Conservation (phyloP, 1,140 invertebrate species). For the Sminthurinus signatus region DNA sequence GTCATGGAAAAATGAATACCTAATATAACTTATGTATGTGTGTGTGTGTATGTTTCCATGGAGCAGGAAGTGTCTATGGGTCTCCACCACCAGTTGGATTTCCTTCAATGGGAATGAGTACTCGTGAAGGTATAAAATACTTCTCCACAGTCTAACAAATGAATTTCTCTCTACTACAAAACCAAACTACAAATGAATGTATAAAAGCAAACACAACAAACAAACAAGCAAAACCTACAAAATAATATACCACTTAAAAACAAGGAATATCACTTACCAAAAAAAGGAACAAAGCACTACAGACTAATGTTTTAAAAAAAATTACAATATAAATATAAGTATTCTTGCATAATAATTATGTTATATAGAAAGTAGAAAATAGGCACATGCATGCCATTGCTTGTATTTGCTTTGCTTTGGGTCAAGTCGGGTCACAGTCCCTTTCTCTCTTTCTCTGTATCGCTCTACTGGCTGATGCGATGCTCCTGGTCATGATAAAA, state of each 20-base stretch:
- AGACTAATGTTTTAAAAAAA: too few relatives aligned
- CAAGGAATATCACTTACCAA: too few relatives aligned
- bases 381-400: constrained; percentile 1
- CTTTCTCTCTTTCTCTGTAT: not conserved
- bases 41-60: not conserved
- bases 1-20: too few relatives aligned
- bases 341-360: too few relatives aligned
- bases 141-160: constrained; percentile 4
- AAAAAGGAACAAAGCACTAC: too few relatives aligned
- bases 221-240: too few relatives aligned
- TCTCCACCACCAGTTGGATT: constrained; percentile 14
- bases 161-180: too few relatives aligned
- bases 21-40: not conserved
- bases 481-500: constrained; percentile 7
- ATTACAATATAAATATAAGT: too few relatives aligned
- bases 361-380: not conserved
- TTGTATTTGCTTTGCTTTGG: constrained; percentile 4
- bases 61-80: constrained; percentile 8
- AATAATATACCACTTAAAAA: too few relatives aligned
- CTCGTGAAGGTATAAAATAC: constrained; percentile 14
- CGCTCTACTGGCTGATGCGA: constrained; percentile 4
- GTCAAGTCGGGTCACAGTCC: constrained; percentile 12
- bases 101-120: constrained; percentile 9
- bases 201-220: too few relatives aligned
- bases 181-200: too few relatives aligned